A percentile compares a stretch with the other conserved stretches of the same genome.
These are phyloP conservation scores for Sitophilus oryzae DNA, from an alignment of 1,140 invertebrate species.

Conservation along the genomic window DNA sequence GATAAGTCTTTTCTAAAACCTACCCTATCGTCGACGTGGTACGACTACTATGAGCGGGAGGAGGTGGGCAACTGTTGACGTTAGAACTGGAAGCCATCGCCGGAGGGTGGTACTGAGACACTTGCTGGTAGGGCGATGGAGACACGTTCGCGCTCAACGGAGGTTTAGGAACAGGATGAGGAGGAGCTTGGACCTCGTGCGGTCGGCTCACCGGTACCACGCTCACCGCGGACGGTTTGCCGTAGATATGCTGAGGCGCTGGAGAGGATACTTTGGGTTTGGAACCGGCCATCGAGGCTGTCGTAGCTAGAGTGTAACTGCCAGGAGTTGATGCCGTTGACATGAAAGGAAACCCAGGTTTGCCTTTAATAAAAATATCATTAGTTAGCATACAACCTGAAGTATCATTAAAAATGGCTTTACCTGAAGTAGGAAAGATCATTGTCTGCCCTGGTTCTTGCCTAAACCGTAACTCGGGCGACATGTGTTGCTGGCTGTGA, in stretches of 20 bases:
- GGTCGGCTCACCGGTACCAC: conserved; percentile 52
- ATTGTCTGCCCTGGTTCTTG: conserved; percentile 30
- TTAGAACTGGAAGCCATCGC: conserved; percentile 45
- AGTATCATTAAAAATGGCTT: conserved; percentile 5
- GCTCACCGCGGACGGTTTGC: conserved; percentile 60
- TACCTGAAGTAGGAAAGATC: conserved; percentile 34
- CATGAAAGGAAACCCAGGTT: conserved; percentile 29
- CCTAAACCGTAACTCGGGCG: conserved; percentile 44
- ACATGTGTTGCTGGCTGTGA: conserved; percentile 45
- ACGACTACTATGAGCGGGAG: conserved; percentile 53
- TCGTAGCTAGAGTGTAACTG: conserved; percentile 31
- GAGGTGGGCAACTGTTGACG: conserved; percentile 47
- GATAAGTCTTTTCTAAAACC: not conserved
- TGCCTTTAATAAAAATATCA: conserved; percentile 16
- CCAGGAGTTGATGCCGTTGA: conserved; percentile 19
- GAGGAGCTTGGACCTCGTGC: conserved; percentile 29
- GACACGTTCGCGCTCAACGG: conserved; percentile 51
- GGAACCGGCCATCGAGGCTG: conserved; percentile 38
- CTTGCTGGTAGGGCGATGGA: conserved; percentile 59
- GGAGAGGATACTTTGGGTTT: conserved; percentile 74
- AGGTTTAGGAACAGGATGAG: conserved; percentile 45
- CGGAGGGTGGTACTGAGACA: conserved; percentile 51
- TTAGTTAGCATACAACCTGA: too few relatives aligned
- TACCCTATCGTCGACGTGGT: conserved; percentile 26
- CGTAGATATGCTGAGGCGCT: conserved; percentile 71